Conservation (phyloP, 2,113 vertebrate species). For the Otocyon megalotis region DNA sequence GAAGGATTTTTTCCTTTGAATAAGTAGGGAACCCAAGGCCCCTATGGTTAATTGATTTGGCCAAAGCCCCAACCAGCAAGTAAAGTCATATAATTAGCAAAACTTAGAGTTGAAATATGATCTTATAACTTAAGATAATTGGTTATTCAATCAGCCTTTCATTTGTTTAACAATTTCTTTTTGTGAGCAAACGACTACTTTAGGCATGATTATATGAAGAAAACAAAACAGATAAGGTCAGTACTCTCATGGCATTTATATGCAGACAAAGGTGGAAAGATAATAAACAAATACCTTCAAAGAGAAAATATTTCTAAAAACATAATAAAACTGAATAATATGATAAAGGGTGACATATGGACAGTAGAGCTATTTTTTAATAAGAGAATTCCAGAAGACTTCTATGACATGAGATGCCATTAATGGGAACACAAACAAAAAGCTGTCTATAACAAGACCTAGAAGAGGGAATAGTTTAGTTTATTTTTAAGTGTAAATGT, state of each 20-base stretch:
- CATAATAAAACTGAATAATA: neutral
- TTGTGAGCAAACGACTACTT: neutral
- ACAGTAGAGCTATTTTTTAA: neutral
- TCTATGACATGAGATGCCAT: neutral
- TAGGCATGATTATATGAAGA: neutral
- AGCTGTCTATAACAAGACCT: neutral
- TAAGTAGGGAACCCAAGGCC: neutral
- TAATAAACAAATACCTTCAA: neutral
- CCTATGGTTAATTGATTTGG: neutral
- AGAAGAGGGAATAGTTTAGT: neutral
- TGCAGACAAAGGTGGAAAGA: neutral
- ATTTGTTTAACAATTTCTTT: neutral
- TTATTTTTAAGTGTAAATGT: neutral
- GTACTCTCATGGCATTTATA: neutral
- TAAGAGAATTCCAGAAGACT: neutral
- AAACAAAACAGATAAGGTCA: constrained; percentile 51
- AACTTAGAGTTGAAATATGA: neutral
- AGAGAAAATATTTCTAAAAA: neutral
- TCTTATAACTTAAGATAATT: neutral
- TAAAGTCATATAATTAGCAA: neutral
- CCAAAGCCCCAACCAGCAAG: neutral
- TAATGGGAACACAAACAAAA: neutral
- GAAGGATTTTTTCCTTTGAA: neutral
- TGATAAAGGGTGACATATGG: neutral
- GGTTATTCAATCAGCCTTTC: neutral